phyloP scores from a whole-genome alignment of 2,888 invertebrate species.

The Gnatocerus cornutus region DNA sequence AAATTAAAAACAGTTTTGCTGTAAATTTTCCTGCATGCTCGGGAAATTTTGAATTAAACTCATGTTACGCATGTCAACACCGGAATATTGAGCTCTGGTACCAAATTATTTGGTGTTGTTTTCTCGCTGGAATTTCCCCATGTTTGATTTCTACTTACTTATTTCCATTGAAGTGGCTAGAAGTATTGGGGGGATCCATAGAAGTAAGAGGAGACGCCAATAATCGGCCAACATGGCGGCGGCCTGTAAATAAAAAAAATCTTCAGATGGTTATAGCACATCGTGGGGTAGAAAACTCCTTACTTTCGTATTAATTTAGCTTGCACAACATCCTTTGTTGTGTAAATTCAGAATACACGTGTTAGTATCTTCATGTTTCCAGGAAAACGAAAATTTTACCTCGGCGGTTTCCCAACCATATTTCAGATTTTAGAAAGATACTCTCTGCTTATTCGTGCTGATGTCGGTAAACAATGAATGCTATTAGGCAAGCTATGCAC shows the following conservation, averaged over 20 bases:
- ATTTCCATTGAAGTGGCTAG: constrained; percentile 65
- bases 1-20: constrained; percentile 38
- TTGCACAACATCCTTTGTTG: no score
- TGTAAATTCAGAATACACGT: no score
- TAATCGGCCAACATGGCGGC: constrained; percentile 64
- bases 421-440: not conserved
- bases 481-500: constrained; percentile 6
- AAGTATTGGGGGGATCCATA: constrained; percentile 65
- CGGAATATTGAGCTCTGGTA: constrained; percentile 22
- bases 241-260: constrained; percentile 57
- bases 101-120: constrained; percentile 20
- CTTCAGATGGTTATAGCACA: not conserved
- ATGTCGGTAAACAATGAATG: constrained; percentile 10
- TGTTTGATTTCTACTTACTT: constrained; percentile 61
- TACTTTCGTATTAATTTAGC: no score
- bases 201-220: constrained; percentile 63
- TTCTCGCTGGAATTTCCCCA: constrained; percentile 29
- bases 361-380: no score
- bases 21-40: constrained; percentile 7
- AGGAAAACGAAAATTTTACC: no score
- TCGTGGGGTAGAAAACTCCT: no score
- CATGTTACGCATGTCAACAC: constrained; percentile 19
- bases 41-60: constrained; percentile 8
- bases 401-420: not conserved
- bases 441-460: not conserved